Conservation (phyloP, 1,140 invertebrate genomes). For the Cydia strobilella region DNA sequence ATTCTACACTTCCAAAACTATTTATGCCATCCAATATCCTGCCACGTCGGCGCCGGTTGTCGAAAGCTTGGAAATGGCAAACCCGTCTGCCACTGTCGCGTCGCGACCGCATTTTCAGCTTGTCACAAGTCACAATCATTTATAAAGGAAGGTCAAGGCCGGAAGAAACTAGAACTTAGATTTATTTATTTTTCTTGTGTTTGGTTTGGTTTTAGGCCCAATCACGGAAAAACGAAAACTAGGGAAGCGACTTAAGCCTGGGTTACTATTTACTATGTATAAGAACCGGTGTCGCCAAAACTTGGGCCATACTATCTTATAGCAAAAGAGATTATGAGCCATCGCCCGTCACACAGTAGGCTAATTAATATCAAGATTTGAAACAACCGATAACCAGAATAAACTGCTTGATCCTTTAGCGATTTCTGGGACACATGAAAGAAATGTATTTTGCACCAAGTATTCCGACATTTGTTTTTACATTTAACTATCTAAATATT, state of each 20-base stretch:
- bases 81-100: neutral
- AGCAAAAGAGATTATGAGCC: too few relatives aligned
- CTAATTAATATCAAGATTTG: too few relatives aligned
- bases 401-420: too few relatives aligned
- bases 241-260: too few relatives aligned
- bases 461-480: neutral
- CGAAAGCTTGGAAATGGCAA: conserved; percentile 1
- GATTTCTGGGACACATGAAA: too few relatives aligned
- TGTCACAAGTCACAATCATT: conserved; percentile 9
- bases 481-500: neutral
- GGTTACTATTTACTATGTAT: too few relatives aligned
- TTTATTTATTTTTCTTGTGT: neutral
- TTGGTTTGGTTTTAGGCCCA: neutral
- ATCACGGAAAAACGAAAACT: too few relatives aligned
- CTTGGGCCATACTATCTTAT: too few relatives aligned
- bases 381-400: too few relatives aligned
- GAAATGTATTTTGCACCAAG: neutral
- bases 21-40: neutral
- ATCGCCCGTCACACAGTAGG: too few relatives aligned
- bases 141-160: conserved; percentile 2
- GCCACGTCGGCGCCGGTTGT: neutral
- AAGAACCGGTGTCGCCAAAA: too few relatives aligned
- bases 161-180: neutral
- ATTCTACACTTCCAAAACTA: neutral
- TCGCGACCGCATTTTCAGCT: neutral